phyloP scores from a whole-genome alignment of 2,888 invertebrate genomes.

The Cyclophora albipunctata region DNA sequence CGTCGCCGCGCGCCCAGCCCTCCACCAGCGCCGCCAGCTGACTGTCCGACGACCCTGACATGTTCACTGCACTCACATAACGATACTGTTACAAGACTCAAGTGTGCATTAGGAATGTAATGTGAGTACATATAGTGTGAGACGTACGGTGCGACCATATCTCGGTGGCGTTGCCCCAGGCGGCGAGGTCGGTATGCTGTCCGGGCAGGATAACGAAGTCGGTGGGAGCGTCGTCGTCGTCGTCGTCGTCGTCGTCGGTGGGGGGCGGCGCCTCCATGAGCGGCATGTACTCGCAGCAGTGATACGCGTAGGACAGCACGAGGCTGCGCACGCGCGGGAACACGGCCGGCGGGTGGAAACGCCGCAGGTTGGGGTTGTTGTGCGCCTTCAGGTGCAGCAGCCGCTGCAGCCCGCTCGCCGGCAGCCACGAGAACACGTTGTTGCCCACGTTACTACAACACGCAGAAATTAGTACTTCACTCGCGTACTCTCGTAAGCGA shows the following conservation, averaged over 20 bases:
- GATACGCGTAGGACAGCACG: constrained; percentile 94
- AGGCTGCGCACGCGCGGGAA: constrained; percentile 90
- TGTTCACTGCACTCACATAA: constrained; percentile 36
- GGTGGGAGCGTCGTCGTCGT: constrained; percentile 43
- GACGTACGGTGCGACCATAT: constrained; percentile 89
- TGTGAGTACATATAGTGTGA: background rate
- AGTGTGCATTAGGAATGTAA: no score
- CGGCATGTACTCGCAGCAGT: constrained; percentile 93
- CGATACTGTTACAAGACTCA: background rate
- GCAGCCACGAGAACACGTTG: constrained; percentile 89
- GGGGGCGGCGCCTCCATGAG: constrained; percentile 74
- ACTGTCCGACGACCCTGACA: constrained; percentile 33
- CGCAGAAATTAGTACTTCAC: background rate
- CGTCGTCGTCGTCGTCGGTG: constrained; percentile 37
- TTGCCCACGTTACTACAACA: constrained; percentile 88
- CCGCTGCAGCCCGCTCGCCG: constrained; percentile 85
- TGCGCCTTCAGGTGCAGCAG: constrained; percentile 92
- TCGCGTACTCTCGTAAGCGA: background rate
- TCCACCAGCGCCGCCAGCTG: constrained; percentile 32
- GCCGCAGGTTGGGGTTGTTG: constrained; percentile 90
- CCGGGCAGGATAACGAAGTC: constrained; percentile 60
- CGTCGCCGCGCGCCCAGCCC: constrained; percentile 25
- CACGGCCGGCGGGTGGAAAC: constrained; percentile 89
- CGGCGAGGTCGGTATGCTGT: constrained; percentile 72
- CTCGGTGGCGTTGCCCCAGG: constrained; percentile 88